These are phyloP conservation scores for Sylvilagus bachmani DNA, from an alignment of 2,113 vertebrate species.

Conservation along the genomic window DNA sequence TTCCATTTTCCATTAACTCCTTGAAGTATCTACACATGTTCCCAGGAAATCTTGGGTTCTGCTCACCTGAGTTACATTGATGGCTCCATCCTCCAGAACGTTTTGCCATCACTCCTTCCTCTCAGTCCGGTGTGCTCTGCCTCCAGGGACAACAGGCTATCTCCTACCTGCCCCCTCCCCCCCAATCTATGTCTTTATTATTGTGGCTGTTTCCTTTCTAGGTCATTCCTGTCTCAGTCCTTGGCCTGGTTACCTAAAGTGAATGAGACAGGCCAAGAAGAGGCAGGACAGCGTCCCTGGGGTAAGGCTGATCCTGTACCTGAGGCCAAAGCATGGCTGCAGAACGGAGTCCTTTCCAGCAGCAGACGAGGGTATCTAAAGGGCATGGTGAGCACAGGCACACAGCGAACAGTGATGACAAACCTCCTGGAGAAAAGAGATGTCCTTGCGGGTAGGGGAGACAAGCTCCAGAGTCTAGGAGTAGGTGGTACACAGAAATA, in stretches of 20 bases:
- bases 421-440: not conserved
- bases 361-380: not conserved
- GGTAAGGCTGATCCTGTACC: not conserved
- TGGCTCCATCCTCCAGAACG: not conserved
- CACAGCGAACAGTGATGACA: not conserved
- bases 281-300: not conserved
- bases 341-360: not conserved
- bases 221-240: not conserved
- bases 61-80: not conserved
- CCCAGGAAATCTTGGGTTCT: not conserved
- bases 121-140: not conserved
- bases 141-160: not conserved
- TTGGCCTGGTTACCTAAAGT: not conserved
- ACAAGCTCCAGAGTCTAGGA: not conserved
- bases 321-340: not conserved
- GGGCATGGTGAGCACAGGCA: not conserved
- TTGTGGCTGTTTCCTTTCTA: not conserved
- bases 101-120: not conserved
- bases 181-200: not conserved
- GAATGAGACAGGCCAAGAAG: not conserved
- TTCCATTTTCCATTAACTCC: too few species aligned
- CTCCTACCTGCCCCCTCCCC: too few species aligned
- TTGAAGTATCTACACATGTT: too few species aligned
- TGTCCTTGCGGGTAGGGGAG: too few species aligned
- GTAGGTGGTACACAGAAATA: not conserved